Percentiles rank a stretch among this genome's conserved stretches.
Conservation (phyloP, 2,888 invertebrate species). For the Leucophenga maculata region DNA sequence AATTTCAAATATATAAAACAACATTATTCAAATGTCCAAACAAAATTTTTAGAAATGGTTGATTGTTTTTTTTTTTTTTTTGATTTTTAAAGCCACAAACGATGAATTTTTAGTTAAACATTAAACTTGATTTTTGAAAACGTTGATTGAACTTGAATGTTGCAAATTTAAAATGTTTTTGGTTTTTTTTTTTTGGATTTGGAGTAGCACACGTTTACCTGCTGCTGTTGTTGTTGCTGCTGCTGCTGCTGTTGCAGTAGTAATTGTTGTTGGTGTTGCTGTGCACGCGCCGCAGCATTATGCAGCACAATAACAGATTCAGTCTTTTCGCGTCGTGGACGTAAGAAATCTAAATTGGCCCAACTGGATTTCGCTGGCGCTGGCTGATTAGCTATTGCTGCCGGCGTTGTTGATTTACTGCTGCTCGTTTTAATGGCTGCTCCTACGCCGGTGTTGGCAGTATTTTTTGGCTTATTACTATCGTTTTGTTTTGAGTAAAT, state of each 20-base stretch:
- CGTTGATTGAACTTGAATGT: too few species aligned
- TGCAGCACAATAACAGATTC: constrained; percentile 89
- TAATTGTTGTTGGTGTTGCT: constrained; percentile 69
- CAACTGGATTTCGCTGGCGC: constrained; percentile 64
- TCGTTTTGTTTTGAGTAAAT: constrained; percentile 50
- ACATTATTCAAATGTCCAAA: constrained; percentile 4
- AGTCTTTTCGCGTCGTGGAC: constrained; percentile 88
- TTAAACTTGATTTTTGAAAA: too few species aligned
- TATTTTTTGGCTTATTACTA: constrained; percentile 34
- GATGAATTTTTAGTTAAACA: neutral
- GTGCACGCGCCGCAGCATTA: constrained; percentile 75
- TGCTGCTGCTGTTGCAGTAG: constrained; percentile 70
- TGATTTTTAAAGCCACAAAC: neutral
- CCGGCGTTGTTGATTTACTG: constrained; percentile 21
- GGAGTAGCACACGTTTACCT: constrained; percentile 52
- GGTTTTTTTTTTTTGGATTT: constrained; percentile 32
- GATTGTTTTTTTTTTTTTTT: too few species aligned
- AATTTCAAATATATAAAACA: neutral
- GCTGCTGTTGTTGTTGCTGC: constrained; percentile 67
- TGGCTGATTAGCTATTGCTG: constrained; percentile 14
- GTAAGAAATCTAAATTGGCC: constrained; percentile 73
- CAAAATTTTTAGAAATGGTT: neutral
- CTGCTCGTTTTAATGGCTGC: constrained; percentile 30
- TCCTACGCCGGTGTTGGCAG: constrained; percentile 51
- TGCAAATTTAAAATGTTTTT: constrained; percentile 29